Base-by-base conservation (phyloP, 2,797 vertebrate species). In the Enteromius unitaeniatus region DNA sequence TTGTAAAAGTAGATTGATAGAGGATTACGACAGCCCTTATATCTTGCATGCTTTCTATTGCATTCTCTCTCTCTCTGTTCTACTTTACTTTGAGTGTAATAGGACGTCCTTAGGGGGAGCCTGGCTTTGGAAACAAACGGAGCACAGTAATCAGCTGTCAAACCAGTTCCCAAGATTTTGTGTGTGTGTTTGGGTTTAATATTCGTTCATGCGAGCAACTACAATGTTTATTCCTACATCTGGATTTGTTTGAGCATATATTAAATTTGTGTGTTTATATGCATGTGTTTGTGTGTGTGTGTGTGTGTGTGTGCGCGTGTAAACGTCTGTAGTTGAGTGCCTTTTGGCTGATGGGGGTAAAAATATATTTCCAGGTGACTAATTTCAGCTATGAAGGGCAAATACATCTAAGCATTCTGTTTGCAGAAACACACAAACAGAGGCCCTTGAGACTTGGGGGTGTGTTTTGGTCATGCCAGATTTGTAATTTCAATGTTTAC, bases 91-190 rank as follows among this genome's bases (percentile, higher is more conserved):
- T 85, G 85, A 88, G 83, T 84, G 79, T 89, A 92, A 91, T 86
- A 84, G 90, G 75, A 81, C 69, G 70, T 87, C 90, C 93, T 91
- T 78, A 82, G 88, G 88, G 78, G 67, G 86, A 85, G 84, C 53
- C 40, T 89, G 88, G 89, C 89, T 94, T 93, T 93, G 88, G 89
- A 90, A 91, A 89, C 87, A 92, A 92, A 91, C 89, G 11, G 45
- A 91, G 90, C 84, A 81, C 87, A 91, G 88, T 92, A 94, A 91
- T 92, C 91, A 90, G 83, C 87, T 87, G 88, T 89, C 88, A 87
- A 82, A 86, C 89, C 84, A 88, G 79, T 6, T 80, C 86, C 83
- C 77, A 70, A 28, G 14, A 70, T 81, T 79, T 81, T 81, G 26
- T 72, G 62, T 87, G 84, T 86, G 70, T 82, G 42, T 45, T 13